Percentiles rank a stretch among this genome's conserved stretches.
phyloP scores from a whole-genome alignment of 2,888 invertebrate genomes.

The Leptura quadrifasciata region DNA sequence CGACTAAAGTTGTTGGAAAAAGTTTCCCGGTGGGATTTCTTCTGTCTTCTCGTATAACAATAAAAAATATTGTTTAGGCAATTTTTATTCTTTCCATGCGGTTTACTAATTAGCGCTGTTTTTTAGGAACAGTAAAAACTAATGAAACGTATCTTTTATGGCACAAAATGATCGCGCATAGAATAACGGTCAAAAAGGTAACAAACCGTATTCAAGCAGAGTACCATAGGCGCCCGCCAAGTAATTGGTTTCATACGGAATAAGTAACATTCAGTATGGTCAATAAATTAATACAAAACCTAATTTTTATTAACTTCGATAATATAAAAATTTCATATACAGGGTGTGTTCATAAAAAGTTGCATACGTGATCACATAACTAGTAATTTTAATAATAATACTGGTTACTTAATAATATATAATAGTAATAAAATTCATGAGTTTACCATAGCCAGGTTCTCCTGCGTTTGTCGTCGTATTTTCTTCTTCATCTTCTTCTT shows the following conservation, averaged over 20 bases:
- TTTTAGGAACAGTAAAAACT: constrained; percentile 20
- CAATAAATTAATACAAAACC: too few relatives aligned
- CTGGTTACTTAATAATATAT: too few relatives aligned
- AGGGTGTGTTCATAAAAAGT: too few relatives aligned
- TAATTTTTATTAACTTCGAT: too few relatives aligned
- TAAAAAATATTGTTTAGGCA: constrained; percentile 1
- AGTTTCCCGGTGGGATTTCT: not conserved
- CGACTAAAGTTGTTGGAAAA: not conserved
- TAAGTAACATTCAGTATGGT: too few relatives aligned
- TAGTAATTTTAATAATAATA: too few relatives aligned
- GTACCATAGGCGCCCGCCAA: not conserved
- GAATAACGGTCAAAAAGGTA: constrained; percentile 29
- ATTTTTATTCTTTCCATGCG: not conserved
- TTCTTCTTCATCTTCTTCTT: too few relatives aligned
- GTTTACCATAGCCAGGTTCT: too few relatives aligned
- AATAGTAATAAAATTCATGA: too few relatives aligned
- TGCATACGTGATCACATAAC: too few relatives aligned
- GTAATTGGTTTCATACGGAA: not conserved
- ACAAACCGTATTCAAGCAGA: constrained; percentile 13
- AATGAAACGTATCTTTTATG: constrained; percentile 31
- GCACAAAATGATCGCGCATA: constrained; percentile 17
- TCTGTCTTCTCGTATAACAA: not conserved
- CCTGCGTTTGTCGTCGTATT: too few relatives aligned
- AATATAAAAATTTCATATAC: too few relatives aligned
- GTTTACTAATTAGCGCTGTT: constrained; percentile 26